Percentiles rank a stretch among this genome's conserved stretches.
Evolutionary conservation across 2,888 invertebrate species (phyloP).

Genomic region (Eupelmus urozonus): DNA sequence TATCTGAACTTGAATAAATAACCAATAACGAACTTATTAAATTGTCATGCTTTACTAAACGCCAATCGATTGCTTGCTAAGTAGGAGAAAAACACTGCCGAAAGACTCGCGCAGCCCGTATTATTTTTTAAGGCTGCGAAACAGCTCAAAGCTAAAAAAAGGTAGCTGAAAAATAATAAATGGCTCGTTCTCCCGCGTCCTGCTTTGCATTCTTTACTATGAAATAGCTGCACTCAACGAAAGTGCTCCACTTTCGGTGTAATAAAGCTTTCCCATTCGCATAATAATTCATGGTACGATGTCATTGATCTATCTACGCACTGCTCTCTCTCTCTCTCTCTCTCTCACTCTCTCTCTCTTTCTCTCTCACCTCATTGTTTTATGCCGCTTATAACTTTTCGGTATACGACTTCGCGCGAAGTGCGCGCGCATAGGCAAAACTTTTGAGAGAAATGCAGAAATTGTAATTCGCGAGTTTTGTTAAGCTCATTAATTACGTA

Average conservation of each 20-base stretch:
- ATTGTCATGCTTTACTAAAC: no score
- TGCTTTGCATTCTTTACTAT: constrained; percentile 35
- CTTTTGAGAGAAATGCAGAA: constrained; percentile 13
- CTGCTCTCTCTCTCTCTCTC: not conserved
- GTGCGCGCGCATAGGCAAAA: not conserved
- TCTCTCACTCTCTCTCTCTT: constrained; percentile 11
- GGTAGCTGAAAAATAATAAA: not conserved
- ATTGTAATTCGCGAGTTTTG: not conserved
- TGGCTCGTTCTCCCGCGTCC: not conserved
- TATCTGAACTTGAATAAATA: no score
- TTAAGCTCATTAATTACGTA: constrained; percentile 17
- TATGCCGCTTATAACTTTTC: constrained; percentile 6
- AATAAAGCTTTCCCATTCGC: constrained; percentile 48
- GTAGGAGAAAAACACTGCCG: no score
- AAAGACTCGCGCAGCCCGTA: no score
- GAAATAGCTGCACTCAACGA: constrained; percentile 47
- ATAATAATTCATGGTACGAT: constrained; percentile 46
- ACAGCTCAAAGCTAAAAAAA: not conserved
- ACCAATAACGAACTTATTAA: no score
- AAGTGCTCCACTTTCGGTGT: constrained; percentile 45
- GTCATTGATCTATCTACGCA: constrained; percentile 45
- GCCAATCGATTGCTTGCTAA: no score
- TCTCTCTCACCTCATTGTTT: constrained; percentile 9
- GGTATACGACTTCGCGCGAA: not conserved
- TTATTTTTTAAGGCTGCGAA: not conserved